phyloP scores from a whole-genome alignment of 2,113 vertebrate genomes.

The Porphyrio hochstetteri region DNA sequence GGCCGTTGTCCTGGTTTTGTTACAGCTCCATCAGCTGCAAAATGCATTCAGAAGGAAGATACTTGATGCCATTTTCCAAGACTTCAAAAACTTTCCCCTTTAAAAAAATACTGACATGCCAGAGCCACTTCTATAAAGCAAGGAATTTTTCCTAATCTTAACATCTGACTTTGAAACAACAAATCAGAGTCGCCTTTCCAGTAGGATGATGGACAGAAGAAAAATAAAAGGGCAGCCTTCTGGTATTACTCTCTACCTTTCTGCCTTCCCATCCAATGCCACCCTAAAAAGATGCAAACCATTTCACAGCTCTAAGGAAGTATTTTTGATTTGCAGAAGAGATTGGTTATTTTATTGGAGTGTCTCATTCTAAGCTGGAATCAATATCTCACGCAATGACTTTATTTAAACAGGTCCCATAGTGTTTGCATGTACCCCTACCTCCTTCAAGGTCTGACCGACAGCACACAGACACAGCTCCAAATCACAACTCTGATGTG shows the following conservation, averaged over 20 bases:
- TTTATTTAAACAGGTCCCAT: not conserved
- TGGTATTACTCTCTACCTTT: not conserved
- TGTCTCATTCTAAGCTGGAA: not conserved
- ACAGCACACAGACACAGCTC: not conserved
- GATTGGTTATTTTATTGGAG: not conserved
- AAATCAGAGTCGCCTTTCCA: not conserved
- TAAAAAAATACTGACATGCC: not conserved
- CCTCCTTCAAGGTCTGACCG: not conserved
- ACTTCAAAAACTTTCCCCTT: not conserved
- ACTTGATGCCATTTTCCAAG: not conserved
- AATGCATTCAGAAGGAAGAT: not conserved
- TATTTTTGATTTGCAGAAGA: not conserved
- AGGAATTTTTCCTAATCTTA: not conserved
- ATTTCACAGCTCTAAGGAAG: not conserved
- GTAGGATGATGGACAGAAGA: not conserved
- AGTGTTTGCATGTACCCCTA: rapidly evolving
- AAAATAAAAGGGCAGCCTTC: not conserved
- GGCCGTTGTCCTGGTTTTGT: not conserved
- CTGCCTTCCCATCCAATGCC: not conserved
- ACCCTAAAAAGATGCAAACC: not conserved
- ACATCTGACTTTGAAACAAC: not conserved
- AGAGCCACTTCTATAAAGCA: not conserved
- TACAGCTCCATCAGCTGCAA: not conserved
- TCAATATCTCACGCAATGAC: not conserved
- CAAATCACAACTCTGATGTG: rapidly evolving